Evolutionary conservation across 1,140 invertebrate genomes (phyloP).

Genomic region (Sycophaga agraensis): DNA sequence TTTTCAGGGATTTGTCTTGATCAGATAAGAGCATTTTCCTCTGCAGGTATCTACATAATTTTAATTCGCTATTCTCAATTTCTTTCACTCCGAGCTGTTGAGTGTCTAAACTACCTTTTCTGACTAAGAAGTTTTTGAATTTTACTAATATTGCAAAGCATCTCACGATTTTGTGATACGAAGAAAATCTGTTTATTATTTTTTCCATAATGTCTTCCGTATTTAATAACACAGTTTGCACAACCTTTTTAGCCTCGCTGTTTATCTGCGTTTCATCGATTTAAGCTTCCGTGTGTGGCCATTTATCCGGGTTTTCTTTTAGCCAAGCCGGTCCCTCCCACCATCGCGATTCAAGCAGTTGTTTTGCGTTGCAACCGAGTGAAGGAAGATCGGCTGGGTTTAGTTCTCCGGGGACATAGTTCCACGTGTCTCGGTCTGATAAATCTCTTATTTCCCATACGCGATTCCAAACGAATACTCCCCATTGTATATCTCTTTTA

Average conservation of each 20-base stretch:
- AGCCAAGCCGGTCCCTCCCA: conserved; percentile 44
- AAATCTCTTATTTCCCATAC: conserved; percentile 25
- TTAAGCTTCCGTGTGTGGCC: conserved; percentile 25
- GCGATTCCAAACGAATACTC: conserved; percentile 22
- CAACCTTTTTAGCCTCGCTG: conserved; percentile 22
- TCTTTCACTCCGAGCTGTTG: conserved; percentile 24
- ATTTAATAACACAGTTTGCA: not conserved
- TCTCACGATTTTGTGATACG: conserved; percentile 32
- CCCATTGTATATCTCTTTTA: conserved; percentile 8
- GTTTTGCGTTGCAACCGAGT: conserved; percentile 35
- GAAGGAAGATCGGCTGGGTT: conserved; percentile 40
- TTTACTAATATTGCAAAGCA: conserved; percentile 35
- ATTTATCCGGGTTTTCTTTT: conserved; percentile 20
- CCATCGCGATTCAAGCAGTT: conserved; percentile 37
- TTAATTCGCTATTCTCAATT: conserved; percentile 32
- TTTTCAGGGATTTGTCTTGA: conserved; percentile 17
- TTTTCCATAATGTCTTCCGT: not conserved
- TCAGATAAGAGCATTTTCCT: conserved; percentile 20
- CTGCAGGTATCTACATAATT: conserved; percentile 30
- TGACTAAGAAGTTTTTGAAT: conserved; percentile 29
- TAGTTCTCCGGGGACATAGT: conserved; percentile 30
- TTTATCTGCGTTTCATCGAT: conserved; percentile 29
- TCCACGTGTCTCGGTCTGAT: conserved; percentile 19
- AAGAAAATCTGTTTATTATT: conserved; percentile 31
- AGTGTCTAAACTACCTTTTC: not conserved